Evolutionary conservation across 2,797 vertebrate species (phyloP).

Genomic region (Triplophysa yarkandensis): DNA sequence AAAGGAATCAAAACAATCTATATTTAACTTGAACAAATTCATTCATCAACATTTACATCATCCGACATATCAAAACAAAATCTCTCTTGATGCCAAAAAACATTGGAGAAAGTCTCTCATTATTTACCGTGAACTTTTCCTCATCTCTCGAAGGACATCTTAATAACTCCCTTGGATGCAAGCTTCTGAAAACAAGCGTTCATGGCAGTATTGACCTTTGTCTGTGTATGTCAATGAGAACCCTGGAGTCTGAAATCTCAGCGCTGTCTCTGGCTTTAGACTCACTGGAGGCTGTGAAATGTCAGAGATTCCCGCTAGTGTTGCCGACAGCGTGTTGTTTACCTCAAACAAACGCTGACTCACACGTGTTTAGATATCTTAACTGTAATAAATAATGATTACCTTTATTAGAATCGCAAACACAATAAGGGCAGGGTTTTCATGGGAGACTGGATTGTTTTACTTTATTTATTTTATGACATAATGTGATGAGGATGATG

Average conservation of each 20-base stretch:
- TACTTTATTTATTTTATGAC: neutral
- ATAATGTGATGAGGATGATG: neutral
- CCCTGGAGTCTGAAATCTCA: conserved; percentile 40
- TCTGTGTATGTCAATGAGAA: conserved; percentile 56
- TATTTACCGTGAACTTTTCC: conserved; percentile 30
- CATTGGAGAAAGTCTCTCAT: conserved; percentile 7
- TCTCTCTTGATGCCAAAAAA: conserved; percentile 17
- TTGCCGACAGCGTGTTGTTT: conserved; percentile 45
- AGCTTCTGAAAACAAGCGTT: conserved; percentile 50
- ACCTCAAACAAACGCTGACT: conserved; percentile 25
- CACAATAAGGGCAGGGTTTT: neutral
- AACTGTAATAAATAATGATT: conserved; percentile 25
- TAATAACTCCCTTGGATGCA: conserved; percentile 65
- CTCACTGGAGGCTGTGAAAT: conserved; percentile 63
- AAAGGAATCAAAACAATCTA: neutral
- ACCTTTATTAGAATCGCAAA: conserved; percentile 23
- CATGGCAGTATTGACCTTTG: conserved; percentile 65
- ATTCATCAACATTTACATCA: conserved; percentile 17
- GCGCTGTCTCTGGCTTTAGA: conserved; percentile 39
- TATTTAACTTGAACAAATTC: neutral
- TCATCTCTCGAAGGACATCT: conserved; percentile 49
- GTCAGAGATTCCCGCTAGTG: conserved; percentile 65
- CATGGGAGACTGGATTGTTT: neutral
- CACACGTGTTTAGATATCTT: neutral
- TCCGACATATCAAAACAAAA: conserved; percentile 29